A percentile compares a stretch with the other conserved stretches of the same genome.
phyloP scores from a whole-genome alignment of 2,113 vertebrate species.

The Balaenoptera acutorostrata region DNA sequence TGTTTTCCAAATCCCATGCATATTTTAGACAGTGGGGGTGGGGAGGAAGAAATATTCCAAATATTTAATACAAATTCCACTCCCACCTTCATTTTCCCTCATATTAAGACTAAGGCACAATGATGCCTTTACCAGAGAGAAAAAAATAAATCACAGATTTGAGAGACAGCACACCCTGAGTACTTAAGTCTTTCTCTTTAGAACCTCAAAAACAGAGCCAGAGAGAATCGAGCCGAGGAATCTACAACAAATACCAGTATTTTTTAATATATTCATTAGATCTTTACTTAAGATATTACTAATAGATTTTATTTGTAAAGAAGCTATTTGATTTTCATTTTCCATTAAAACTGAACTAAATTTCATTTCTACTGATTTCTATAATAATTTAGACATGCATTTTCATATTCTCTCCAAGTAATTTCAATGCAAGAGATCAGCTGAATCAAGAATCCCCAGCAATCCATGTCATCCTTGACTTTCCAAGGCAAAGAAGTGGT shows the following conservation, averaged over 20 bases:
- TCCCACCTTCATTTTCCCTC: constrained; percentile 30
- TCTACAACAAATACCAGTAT: not conserved
- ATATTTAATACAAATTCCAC: constrained; percentile 61
- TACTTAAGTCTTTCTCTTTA: constrained; percentile 17
- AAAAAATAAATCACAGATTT: not conserved
- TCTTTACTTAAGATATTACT: not conserved
- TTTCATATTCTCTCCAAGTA: not conserved
- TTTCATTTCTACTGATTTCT: not conserved
- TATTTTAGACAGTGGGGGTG: constrained; percentile 47
- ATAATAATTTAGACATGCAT: not conserved
- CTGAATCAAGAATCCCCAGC: not conserved
- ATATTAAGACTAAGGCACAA: constrained; percentile 39
- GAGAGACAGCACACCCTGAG: not conserved
- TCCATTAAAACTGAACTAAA: not conserved
- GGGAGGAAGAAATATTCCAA: constrained; percentile 41
- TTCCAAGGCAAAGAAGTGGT: not conserved
- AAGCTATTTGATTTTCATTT: not conserved
- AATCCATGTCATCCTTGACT: not conserved
- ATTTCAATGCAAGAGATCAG: not conserved
- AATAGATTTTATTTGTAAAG: constrained; percentile 4
- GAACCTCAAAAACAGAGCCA: not conserved
- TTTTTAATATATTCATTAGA: not conserved
- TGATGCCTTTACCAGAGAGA: constrained; percentile 24
- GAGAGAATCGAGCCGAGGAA: not conserved
- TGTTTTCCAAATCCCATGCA: constrained; percentile 52